phyloP scores from a whole-genome alignment of 2,113 vertebrate species.

The Gasterosteus nipponicus region DNA sequence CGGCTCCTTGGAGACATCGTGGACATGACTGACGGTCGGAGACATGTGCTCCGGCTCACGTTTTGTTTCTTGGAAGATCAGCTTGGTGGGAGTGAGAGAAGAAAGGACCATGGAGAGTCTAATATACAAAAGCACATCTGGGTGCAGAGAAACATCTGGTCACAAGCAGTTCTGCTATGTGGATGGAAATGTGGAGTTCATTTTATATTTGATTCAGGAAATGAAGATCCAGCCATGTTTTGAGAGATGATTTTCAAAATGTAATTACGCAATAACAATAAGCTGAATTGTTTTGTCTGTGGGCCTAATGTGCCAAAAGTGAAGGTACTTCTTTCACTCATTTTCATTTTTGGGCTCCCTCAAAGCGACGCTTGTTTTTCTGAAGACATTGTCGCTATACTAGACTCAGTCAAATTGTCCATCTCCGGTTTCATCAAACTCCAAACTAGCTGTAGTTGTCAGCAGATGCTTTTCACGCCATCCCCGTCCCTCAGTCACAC shows the following conservation, averaged over 20 bases:
- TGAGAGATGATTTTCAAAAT: slow-evolving; percentile 2
- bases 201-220: slow-evolving; percentile 3
- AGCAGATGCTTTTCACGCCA: slow-evolving; percentile 33
- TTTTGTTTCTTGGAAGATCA: slow-evolving; percentile 26
- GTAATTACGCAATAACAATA: not conserved
- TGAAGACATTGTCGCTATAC: not conserved
- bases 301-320: not conserved
- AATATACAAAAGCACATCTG: slow-evolving; percentile 12
- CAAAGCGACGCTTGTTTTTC: not conserved
- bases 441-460: not conserved
- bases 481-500: slow-evolving; percentile 17
- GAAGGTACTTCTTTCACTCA: not conserved
- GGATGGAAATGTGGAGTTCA: not conserved
- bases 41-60: slow-evolving; percentile 44
- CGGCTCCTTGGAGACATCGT: slow-evolving; percentile 37
- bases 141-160: slow-evolving; percentile 39
- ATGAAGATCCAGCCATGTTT: not conserved
- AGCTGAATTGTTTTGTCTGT: not conserved
- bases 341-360: not conserved
- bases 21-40: slow-evolving; percentile 54
- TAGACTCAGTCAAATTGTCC: slow-evolving; percentile 4
- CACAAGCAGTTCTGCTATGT: slow-evolving; percentile 14
- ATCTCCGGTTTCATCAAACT: slow-evolving; percentile 8
- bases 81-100: slow-evolving; percentile 26
- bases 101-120: slow-evolving; percentile 13